Conservation (phyloP, 2,113 vertebrate species). For the Zosterops pallidus region DNA sequence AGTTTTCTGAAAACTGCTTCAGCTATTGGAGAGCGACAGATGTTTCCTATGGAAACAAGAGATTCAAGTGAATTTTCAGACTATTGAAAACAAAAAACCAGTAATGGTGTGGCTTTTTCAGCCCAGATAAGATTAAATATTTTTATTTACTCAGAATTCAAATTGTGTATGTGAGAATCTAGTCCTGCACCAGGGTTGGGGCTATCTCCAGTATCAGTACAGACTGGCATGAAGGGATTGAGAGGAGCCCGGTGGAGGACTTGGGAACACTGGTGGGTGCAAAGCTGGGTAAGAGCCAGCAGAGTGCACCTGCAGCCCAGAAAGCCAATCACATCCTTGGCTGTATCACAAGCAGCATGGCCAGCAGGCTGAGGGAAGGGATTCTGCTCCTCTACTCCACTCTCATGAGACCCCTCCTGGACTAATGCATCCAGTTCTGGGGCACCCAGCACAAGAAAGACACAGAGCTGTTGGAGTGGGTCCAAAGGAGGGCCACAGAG, state of each 20-base stretch:
- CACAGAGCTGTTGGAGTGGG: background rate
- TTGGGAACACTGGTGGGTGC: rapidly evolving
- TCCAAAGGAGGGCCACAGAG: background rate
- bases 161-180: background rate
- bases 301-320: background rate
- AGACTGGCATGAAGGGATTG: background rate
- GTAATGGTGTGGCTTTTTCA: background rate
- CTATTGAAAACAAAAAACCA: background rate
- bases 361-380: background rate
- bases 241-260: background rate
- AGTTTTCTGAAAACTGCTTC: constrained; percentile 95
- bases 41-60: constrained; percentile 83
- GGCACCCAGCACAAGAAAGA: background rate
- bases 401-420: background rate
- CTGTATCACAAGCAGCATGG: background rate
- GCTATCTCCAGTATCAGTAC: background rate
- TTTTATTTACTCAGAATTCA: background rate
- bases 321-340: background rate
- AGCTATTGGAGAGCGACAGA: constrained; percentile 95
- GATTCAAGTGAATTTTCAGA: constrained; percentile 1
- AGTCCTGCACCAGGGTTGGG: too few species aligned
- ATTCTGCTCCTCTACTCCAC: background rate
- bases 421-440: background rate
- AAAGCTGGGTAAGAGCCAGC: background rate
- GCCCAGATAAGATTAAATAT: background rate